Percentiles rank a stretch among this genome's conserved stretches.
Conservation (phyloP, 1,140 invertebrate species). For the Drosophila burlai region DNA sequence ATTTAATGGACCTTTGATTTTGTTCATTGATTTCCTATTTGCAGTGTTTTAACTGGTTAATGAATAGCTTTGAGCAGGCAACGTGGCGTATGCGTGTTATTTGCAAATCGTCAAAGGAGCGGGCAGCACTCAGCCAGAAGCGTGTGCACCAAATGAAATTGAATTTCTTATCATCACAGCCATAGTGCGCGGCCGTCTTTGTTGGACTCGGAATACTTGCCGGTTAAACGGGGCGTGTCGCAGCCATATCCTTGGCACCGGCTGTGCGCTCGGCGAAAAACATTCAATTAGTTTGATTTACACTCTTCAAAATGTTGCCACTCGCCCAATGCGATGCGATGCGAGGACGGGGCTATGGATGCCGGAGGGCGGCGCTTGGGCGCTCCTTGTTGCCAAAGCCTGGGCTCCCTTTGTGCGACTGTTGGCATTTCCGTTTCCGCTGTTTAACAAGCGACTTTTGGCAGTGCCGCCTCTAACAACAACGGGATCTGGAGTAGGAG, state of each 20-base stretch:
- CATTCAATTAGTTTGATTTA: constrained; percentile 83
- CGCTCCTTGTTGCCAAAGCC: constrained; percentile 18
- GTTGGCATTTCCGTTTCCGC: constrained; percentile 81
- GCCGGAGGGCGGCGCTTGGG: constrained; percentile 15
- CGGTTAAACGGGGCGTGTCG: constrained; percentile 48
- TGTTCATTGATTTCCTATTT: not conserved
- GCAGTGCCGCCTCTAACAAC: constrained; percentile 58
- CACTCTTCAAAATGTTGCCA: constrained; percentile 56
- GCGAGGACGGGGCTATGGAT: constrained; percentile 6
- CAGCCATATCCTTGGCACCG: constrained; percentile 61
- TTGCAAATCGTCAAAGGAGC: constrained; percentile 53
- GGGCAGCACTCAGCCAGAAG: constrained; percentile 28
- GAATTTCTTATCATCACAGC: constrained; percentile 69
- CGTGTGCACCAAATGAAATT: constrained; percentile 55
- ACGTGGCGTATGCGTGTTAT: constrained; percentile 48
- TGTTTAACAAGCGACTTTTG: constrained; percentile 81
- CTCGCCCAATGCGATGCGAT: constrained; percentile 4
- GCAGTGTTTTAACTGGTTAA: not conserved
- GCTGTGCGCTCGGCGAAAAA: constrained; percentile 72
- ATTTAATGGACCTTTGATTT: constrained; percentile 1
- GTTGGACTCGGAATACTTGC: constrained; percentile 11
- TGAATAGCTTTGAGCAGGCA: constrained; percentile 17
- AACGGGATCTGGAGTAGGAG: constrained; percentile 34
- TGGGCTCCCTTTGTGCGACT: constrained; percentile 73
- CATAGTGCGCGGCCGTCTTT: constrained; percentile 21